These are phyloP conservation scores for Troglohyphantes excavatus DNA, from an alignment of 2,888 invertebrate genomes.

Conservation along the genomic window DNA sequence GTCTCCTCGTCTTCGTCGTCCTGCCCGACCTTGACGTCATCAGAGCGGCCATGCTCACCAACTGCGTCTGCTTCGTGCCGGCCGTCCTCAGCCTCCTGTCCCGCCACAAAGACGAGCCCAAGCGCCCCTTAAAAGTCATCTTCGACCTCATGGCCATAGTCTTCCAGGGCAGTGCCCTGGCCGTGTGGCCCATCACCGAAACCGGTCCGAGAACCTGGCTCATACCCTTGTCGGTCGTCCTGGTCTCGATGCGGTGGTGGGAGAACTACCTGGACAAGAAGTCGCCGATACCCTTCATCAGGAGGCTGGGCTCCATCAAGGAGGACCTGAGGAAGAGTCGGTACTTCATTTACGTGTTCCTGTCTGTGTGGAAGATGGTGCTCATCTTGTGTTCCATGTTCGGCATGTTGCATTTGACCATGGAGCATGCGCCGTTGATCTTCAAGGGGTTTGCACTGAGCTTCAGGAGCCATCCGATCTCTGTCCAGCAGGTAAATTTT, in stretches of 20 bases:
- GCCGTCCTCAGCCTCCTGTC: constrained; percentile 82
- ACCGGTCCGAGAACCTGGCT: constrained; percentile 86
- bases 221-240: constrained; percentile 91
- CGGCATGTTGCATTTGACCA: constrained; percentile 87
- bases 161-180: constrained; percentile 87
- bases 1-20: constrained; percentile 84
- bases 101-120: constrained; percentile 83
- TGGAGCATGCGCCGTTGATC: constrained; percentile 91
- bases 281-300: constrained; percentile 90
- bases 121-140: constrained; percentile 83
- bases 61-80: constrained; percentile 84
- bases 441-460: constrained; percentile 89
- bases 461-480: constrained; percentile 88
- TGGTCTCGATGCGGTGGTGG: constrained; percentile 98
- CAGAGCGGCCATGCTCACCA: constrained; percentile 84
- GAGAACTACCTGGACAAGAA: constrained; percentile 96
- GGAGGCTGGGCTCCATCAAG: constrained; percentile 89
- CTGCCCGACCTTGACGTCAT: constrained; percentile 84
- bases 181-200: constrained; percentile 87
- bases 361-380: constrained; percentile 95
- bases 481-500: constrained; percentile 38
- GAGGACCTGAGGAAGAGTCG: constrained; percentile 90
- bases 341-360: constrained; percentile 94
- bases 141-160: constrained; percentile 86
- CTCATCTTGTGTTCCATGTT: constrained; percentile 90